These are phyloP conservation scores for Pangasius larnaudii DNA, from an alignment of 2,797 vertebrate genomes.

Conservation along the genomic window DNA sequence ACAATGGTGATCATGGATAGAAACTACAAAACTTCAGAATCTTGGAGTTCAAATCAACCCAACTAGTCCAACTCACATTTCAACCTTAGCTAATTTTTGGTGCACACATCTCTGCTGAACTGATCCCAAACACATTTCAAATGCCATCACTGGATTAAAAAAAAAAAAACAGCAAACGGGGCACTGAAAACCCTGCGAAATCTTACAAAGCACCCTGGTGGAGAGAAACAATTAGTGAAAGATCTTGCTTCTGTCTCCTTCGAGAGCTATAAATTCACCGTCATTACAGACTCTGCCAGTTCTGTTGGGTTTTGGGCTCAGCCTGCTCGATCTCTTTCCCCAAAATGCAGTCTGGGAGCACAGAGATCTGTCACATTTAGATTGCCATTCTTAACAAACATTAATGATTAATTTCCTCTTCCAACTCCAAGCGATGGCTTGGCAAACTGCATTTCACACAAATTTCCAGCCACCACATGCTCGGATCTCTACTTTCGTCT, in stretches of 20 bases:
- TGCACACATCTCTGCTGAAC: constrained; percentile 34
- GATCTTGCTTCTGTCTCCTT: constrained; percentile 80
- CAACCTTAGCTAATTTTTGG: constrained; percentile 27
- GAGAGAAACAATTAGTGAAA: constrained; percentile 79
- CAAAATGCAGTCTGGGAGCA: constrained; percentile 80
- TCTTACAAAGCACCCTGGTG: constrained; percentile 69
- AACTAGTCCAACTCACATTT: neutral
- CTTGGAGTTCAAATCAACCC: neutral
- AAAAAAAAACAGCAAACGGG: constrained; percentile 1
- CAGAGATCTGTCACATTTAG: constrained; percentile 84
- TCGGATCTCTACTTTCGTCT: neutral
- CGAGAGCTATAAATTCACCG: constrained; percentile 81
- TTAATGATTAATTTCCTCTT: constrained; percentile 86
- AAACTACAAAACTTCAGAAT: neutral
- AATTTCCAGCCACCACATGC: neutral
- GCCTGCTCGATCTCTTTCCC: constrained; percentile 79
- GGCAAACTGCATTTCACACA: neutral
- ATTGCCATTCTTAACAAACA: constrained; percentile 87
- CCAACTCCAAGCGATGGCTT: constrained; percentile 73
- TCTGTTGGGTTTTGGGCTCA: constrained; percentile 75
- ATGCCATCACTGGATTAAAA: neutral
- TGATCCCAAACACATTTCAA: constrained; percentile 41
- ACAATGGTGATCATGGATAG: neutral
- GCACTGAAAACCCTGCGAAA: constrained; percentile 30
- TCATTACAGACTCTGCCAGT: constrained; percentile 78